Evolutionary conservation across 2,888 invertebrate genomes (phyloP).

Genomic region (Penaeus monodon): DNA sequence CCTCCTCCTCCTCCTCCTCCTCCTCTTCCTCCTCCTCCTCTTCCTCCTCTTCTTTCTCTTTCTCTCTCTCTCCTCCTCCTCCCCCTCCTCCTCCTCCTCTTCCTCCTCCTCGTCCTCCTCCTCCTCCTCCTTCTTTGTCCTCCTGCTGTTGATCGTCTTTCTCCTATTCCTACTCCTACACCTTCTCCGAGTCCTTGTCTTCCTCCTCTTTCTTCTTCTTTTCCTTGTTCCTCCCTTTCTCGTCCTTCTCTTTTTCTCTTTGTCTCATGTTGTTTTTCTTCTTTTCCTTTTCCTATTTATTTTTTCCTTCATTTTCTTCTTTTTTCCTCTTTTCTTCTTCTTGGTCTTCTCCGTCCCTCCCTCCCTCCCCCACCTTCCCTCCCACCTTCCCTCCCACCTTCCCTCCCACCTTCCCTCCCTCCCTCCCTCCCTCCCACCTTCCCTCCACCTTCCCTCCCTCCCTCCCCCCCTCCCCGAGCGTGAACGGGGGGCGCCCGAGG

Average conservation of each 20-base stretch:
- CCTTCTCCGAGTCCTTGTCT: neutral
- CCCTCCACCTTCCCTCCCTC: neutral
- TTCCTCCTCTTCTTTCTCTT: too few relatives aligned
- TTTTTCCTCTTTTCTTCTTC: neutral
- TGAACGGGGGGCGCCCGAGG: neutral
- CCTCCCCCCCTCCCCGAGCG: neutral
- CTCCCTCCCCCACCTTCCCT: neutral
- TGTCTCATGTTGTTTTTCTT: too few relatives aligned
- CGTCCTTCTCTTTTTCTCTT: neutral
- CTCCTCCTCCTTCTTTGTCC: neutral
- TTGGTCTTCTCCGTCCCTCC: neutral
- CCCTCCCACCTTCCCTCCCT: neutral
- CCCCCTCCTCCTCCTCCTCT: neutral
- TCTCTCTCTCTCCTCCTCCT: neutral
- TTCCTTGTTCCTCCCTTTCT: neutral
- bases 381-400: neutral
- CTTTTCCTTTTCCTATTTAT: neutral
- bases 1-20: too few relatives aligned
- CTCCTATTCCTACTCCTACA: neutral
- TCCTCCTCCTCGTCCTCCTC: neutral
- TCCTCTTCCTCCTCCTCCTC: too few relatives aligned
- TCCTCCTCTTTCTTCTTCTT: neutral
- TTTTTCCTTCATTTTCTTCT: neutral
- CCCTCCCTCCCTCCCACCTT: neutral
- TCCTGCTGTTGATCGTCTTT: too few relatives aligned